phyloP scores from a whole-genome alignment of 2,888 invertebrate genomes.

The Malacosoma neustria region DNA sequence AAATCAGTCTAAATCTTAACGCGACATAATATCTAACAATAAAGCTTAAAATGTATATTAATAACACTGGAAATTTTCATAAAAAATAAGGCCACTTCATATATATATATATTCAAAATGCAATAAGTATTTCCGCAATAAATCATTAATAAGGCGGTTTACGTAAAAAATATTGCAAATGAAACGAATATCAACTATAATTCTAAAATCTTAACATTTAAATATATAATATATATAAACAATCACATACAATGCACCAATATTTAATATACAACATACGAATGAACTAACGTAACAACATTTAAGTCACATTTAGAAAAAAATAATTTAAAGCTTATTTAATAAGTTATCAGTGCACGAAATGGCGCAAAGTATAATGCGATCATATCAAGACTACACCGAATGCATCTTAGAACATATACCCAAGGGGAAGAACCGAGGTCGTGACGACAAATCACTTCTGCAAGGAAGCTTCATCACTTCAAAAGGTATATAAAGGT shows the following conservation, averaged over 20 bases:
- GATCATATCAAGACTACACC: no score
- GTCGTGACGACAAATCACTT: no score
- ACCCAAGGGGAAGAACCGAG: no score
- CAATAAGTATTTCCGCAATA: no score
- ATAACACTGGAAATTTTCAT: conserved; percentile 62
- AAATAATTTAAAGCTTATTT: conserved; percentile 72
- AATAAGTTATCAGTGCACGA: conserved; percentile 31
- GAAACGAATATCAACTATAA: no score
- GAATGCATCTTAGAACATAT: no score
- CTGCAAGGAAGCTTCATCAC: no score
- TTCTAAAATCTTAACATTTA: no score
- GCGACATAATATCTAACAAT: conserved; percentile 68
- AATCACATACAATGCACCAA: conserved; percentile 62
- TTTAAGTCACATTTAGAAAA: conserved; percentile 38
- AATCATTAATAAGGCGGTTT: no score
- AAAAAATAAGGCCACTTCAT: conserved; percentile 54
- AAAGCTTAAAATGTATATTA: conserved; percentile 63
- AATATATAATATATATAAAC: conserved; percentile 36
- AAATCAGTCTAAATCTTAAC: conserved; percentile 75
- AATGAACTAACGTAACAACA: conserved; percentile 23
- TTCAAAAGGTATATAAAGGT: no score
- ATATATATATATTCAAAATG: conserved; percentile 12
- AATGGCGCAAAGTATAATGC: neutral
- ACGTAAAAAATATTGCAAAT: no score
- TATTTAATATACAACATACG: conserved; percentile 29